These are phyloP conservation scores for Drosophila tanythrix DNA, from an alignment of 2,888 invertebrate genomes.

Conservation along the genomic window DNA sequence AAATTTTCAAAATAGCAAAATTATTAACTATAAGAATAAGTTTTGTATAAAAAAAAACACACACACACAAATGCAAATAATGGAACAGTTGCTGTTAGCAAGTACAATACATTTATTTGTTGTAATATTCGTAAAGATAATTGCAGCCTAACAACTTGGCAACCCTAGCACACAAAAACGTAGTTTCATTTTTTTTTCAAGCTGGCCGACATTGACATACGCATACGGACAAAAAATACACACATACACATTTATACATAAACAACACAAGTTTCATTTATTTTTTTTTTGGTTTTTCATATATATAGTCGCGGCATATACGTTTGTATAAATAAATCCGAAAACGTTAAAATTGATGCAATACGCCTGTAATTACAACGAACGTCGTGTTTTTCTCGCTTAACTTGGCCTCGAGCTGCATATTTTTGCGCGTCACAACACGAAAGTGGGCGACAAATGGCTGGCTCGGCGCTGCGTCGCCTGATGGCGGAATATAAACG, in stretches of 20 bases:
- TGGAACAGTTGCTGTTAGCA: background rate
- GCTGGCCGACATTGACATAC: slow-evolving; percentile 59
- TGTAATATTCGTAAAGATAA: background rate
- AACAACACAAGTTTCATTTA: slow-evolving; percentile 16
- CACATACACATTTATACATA: slow-evolving; percentile 21
- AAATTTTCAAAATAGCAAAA: background rate
- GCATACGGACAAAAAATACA: slow-evolving; percentile 52
- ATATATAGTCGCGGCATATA: slow-evolving; percentile 5
- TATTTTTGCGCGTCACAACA: slow-evolving; percentile 30
- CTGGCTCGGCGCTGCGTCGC: slow-evolving; percentile 92
- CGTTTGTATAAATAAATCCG: slow-evolving; percentile 11
- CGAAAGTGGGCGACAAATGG: slow-evolving; percentile 86
- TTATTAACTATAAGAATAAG: background rate
- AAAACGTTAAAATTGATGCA: slow-evolving; percentile 38
- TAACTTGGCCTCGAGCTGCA: slow-evolving; percentile 59
- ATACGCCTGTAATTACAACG: slow-evolving; percentile 33
- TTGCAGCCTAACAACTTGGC: slow-evolving; percentile 20
- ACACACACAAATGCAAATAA: background rate
- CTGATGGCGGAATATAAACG: slow-evolving; percentile 96
- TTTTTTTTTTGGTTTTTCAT: slow-evolving; percentile 17
- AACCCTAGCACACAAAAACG: slow-evolving; percentile 38
- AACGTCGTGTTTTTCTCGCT: slow-evolving; percentile 41
- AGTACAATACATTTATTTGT: background rate
- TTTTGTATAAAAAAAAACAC: background rate
- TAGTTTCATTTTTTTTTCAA: slow-evolving; percentile 60